A percentile compares a stretch with the other conserved stretches of the same genome.
Evolutionary conservation across 2,797 vertebrate genomes (phyloP).

Genomic region (Acanthopagrus latus): DNA sequence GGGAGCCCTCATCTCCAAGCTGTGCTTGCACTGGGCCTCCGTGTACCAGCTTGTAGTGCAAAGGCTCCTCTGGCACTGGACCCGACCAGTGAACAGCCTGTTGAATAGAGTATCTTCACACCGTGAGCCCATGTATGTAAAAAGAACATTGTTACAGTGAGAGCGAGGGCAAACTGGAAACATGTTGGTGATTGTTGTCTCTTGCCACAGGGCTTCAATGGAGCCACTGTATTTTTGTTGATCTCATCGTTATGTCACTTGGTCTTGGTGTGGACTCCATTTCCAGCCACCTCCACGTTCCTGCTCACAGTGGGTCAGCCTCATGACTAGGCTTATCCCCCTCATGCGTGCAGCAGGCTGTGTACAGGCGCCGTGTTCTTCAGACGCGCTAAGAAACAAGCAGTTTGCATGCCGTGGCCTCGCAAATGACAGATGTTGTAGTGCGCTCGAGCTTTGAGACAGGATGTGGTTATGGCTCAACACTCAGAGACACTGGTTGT

Average conservation of each 20-base stretch:
- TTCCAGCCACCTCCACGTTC: slow-evolving; percentile 62
- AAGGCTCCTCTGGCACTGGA: slow-evolving; percentile 78
- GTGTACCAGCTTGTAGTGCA: slow-evolving; percentile 78
- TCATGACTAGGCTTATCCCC: slow-evolving; percentile 80
- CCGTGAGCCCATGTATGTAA: slow-evolving; percentile 57
- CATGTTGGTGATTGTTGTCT: slow-evolving; percentile 70
- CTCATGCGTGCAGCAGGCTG: slow-evolving; percentile 36
- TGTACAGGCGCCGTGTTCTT: slow-evolving; percentile 47
- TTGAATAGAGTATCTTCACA: slow-evolving; percentile 72
- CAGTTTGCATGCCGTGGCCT: slow-evolving; percentile 54
- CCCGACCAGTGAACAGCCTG: slow-evolving; percentile 66
- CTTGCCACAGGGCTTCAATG: slow-evolving; percentile 56
- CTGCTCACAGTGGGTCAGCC: slow-evolving; percentile 55
- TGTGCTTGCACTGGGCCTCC: slow-evolving; percentile 67
- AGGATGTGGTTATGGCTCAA: slow-evolving; percentile 85
- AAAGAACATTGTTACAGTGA: slow-evolving; percentile 73
- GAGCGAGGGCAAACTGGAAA: slow-evolving; percentile 63
- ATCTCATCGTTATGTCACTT: slow-evolving; percentile 76
- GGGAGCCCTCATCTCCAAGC: slow-evolving; percentile 76
- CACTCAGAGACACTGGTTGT: slow-evolving; percentile 38
- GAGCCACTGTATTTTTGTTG: slow-evolving; percentile 69
- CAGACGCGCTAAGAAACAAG: slow-evolving; percentile 17
- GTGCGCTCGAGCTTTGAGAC: slow-evolving; percentile 53
- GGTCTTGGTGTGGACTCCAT: slow-evolving; percentile 51
- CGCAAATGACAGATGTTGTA: slow-evolving; percentile 65